Percentiles rank a stretch among this genome's conserved stretches.
phyloP scores from a whole-genome alignment of 2,888 invertebrate genomes.

The Tachina fera region DNA sequence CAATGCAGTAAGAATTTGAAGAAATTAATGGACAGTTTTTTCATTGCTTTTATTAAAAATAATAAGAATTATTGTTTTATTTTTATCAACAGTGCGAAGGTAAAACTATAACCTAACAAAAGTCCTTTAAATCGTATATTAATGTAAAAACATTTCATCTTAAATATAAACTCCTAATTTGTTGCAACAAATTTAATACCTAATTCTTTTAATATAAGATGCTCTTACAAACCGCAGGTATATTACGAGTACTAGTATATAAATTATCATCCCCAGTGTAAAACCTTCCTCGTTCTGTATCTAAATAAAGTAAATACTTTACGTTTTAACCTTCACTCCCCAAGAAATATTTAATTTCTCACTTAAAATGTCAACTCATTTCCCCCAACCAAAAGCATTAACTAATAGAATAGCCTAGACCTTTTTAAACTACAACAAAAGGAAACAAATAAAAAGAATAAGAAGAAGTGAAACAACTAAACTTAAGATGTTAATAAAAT shows the following conservation, averaged over 20 bases:
- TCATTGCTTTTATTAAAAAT: no score
- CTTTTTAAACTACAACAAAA: slow-evolving; percentile 47
- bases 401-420: slow-evolving; percentile 51
- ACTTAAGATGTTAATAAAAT: slow-evolving; percentile 79
- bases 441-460: slow-evolving; percentile 24
- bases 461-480: slow-evolving; percentile 25
- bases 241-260: background rate
- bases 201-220: background rate
- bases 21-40: background rate
- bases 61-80: no score
- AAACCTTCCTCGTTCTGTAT: slow-evolving; percentile 27
- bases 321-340: slow-evolving; percentile 56
- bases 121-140: no score
- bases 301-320: slow-evolving; percentile 63
- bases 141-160: no score
- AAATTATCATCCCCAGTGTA: background rate
- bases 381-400: background rate
- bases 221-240: background rate
- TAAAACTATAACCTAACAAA: no score
- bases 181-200: background rate
- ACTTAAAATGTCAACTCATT: slow-evolving; percentile 61
- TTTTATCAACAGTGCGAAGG: no score
- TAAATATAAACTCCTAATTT: no score
- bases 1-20: background rate
- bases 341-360: slow-evolving; percentile 48